These are phyloP conservation scores for Trichopria drosophilae DNA, from an alignment of 2,888 invertebrate species.

Conservation along the genomic window DNA sequence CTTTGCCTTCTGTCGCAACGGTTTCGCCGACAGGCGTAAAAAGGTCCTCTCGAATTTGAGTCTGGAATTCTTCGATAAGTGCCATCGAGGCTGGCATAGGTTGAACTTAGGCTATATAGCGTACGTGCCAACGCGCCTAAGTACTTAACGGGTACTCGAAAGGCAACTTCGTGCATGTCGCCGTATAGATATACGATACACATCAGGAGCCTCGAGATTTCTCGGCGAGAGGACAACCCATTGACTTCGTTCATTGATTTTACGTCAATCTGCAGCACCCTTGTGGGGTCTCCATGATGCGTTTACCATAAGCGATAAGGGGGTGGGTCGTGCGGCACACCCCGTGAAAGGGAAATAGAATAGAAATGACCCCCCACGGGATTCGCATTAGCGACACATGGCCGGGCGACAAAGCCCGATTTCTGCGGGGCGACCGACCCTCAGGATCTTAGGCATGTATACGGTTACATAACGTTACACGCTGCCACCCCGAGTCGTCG, in stretches of 20 bases:
- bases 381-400: constrained; percentile 58
- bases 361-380: constrained; percentile 57
- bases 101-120: no score
- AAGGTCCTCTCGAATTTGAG: no score
- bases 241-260: constrained; percentile 59
- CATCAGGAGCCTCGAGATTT: no score
- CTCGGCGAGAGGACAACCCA: constrained; percentile 47
- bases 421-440: constrained; percentile 30
- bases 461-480: constrained; percentile 55
- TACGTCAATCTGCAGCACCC: constrained; percentile 56
- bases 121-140: constrained; percentile 9
- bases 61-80: no score
- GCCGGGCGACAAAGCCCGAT: constrained; percentile 53
- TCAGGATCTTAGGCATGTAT: constrained; percentile 52
- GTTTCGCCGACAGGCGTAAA: no score
- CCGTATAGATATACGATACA: no score
- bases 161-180: no score
- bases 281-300: constrained; percentile 56
- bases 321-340: constrained; percentile 44
- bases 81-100: no score
- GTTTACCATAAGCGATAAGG: constrained; percentile 53
- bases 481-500: constrained; percentile 41
- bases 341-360: constrained; percentile 55
- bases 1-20: no score
- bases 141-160: constrained; percentile 22